Base-by-base conservation (phyloP, 2,113 vertebrate genomes). In the Cavia aperea region DNA sequence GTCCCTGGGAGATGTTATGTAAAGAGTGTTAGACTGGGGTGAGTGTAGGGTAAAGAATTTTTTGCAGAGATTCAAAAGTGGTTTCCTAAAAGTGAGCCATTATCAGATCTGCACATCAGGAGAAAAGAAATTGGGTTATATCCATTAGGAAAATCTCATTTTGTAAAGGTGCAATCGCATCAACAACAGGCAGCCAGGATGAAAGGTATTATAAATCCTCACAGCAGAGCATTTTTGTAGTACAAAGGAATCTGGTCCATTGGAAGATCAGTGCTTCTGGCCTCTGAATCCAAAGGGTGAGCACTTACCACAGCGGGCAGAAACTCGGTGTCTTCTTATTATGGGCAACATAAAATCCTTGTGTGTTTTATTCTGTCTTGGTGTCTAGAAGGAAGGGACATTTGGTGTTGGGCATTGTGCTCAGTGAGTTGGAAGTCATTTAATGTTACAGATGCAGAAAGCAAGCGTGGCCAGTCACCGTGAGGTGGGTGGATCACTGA, bases 111-210 rank as follows among this genome's bases (percentile, higher is more conserved):
- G 60, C 91, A 60, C 66, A 68, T 83, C 73, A 73, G 54, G 82
- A 62, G 70, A 23, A 82, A 90, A 95, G 84, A 89, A 89, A 88
- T 31, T 31, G 82, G 23, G 63, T 82, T 90, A n/a, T 5, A 19
- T 81, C 90, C 92, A 86, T 88, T 83, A 94, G 90, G 75, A 94
- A 94, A 90, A 88, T 81, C 49, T 79, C 49, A 65, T 87, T 62
- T 81, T 62, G 31, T 75, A 65, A 85, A 81, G 66, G 86, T 56
- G 4, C 79, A 81, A 46, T 88, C 63, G 56, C 79, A 77, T 90
- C 31, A 26, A n/a, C 86, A 92, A 49, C 13, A 68, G 51, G 46
- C 90, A 85, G 36, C 70, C 1, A 5, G 93, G 66, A 88, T 96
- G 88, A 88, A 92, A 91, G n/a, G 9, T 54, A 66, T 62, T 79